Evolutionary conservation across 1,140 invertebrate species (phyloP), one percentile per base, ranked within the genome.

Genomic region (Drosophila seguyi): DNA sequence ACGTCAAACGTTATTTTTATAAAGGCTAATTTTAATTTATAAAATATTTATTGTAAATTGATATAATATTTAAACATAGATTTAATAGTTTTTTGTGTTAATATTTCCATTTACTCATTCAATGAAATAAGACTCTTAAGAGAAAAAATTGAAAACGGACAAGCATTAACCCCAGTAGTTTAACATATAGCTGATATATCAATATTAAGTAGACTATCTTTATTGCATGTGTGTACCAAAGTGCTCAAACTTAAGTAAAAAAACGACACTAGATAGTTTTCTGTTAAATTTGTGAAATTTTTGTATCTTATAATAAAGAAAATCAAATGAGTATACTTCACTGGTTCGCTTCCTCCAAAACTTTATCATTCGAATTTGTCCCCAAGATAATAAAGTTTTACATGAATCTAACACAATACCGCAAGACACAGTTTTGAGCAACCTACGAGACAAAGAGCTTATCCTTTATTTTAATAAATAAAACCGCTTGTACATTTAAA

Each of bases 171-270:
- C 60, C 52, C 41, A 36, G 63, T 73, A 85, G 66, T 68, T 72
- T 80, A 76, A 79, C 68, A 55, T 80, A 68, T 59, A 73, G 22
- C 18, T 22, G 68, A 63, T 57, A 56, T 84, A 59, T 67, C 41
- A 29, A 72, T 74, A 69, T 81, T 77, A 76, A 84, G 68, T 75
- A 77, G 50, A 77, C 59, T 45, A 69, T 80, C 76, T 69, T 62
- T 81, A 85, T 72, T 81, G 75, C 72, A 74, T 85, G 66, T 84
- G 76, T 73, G 73, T 84, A 84, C 81, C 81, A 84, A 84, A 85
- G 81, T 85, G 81, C 81, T 85, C 81, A 85, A 85, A 81, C 66
- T 65, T 77, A 80, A 79, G 75, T n/a, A n/a, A 61, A 52, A 48
- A 75, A 50, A 47, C 65, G 58, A 80, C 65, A 65, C 63, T 75